Evolutionary conservation across 2,113 vertebrate species (phyloP).

Genomic region (Eupsittula cactorum): DNA sequence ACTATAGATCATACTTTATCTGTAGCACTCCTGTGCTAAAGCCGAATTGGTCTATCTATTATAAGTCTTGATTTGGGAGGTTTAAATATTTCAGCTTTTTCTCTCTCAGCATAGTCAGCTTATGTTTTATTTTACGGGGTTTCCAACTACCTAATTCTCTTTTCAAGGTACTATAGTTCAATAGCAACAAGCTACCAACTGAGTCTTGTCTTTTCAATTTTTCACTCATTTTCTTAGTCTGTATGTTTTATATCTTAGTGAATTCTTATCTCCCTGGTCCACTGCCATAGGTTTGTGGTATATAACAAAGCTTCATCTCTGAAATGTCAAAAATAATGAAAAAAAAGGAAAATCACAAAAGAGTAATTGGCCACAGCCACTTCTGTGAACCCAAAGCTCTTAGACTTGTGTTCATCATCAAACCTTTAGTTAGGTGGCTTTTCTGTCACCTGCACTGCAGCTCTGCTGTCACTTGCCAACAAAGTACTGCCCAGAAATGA

Average conservation of each 20-base stretch:
- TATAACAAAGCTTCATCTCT: conserved; percentile 51
- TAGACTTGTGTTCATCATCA: conserved; percentile 9
- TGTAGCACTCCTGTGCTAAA: neutral
- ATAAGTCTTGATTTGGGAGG: neutral
- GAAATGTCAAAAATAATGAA: conserved; percentile 66
- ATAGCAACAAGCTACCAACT: conserved; percentile 38
- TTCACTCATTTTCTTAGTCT: conserved; percentile 57
- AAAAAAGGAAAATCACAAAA: conserved; percentile 40
- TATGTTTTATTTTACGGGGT: conserved; percentile 34
- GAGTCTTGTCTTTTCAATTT: conserved; percentile 62
- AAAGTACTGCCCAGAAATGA: neutral
- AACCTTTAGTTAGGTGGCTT: neutral
- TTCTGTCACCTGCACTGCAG: neutral
- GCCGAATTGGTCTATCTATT: conserved; percentile 1
- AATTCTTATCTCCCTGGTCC: conserved; percentile 56
- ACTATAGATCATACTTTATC: neutral
- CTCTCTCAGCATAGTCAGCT: neutral
- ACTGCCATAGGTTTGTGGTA: conserved; percentile 5
- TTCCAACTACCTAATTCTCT: conserved; percentile 15
- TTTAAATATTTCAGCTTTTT: conserved; percentile 57
- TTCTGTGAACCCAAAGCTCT: conserved; percentile 2
- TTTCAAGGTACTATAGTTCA: conserved; percentile 13
- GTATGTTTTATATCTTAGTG: conserved; percentile 26
- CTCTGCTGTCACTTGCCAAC: neutral
- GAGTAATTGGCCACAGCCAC: conserved; percentile 25